Conservation (phyloP, 1,140 invertebrate genomes). For the Scaptomyza montana region DNA sequence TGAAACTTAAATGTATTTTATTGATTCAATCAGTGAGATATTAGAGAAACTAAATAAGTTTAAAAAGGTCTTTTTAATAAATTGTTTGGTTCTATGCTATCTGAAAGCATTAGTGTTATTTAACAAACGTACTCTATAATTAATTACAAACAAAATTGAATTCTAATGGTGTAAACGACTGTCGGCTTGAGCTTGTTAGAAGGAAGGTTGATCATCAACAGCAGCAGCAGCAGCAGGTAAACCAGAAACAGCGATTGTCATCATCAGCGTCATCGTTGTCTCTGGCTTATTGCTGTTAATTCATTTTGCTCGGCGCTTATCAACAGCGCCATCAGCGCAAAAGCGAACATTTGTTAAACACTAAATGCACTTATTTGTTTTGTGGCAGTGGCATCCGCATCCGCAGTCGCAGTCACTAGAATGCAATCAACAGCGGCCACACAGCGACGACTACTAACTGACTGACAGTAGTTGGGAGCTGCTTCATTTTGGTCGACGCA, state of each 20-base stretch:
- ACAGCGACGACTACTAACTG: slow-evolving; percentile 60
- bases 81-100: background rate
- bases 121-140: slow-evolving; percentile 22
- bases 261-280: slow-evolving; percentile 35
- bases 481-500: slow-evolving; percentile 45
- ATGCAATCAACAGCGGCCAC: slow-evolving; percentile 75
- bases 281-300: slow-evolving; percentile 64
- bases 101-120: background rate
- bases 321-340: slow-evolving; percentile 79
- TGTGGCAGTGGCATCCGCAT: slow-evolving; percentile 51
- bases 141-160: slow-evolving; percentile 35
- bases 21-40: no score
- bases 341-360: slow-evolving; percentile 82
- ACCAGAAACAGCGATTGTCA: slow-evolving; percentile 56
- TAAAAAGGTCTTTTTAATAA: background rate
- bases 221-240: slow-evolving; percentile 4
- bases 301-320: slow-evolving; percentile 71
- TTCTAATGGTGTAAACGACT: slow-evolving; percentile 25
- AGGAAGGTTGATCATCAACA: slow-evolving; percentile 49
- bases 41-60: background rate
- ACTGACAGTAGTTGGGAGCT: slow-evolving; percentile 65
- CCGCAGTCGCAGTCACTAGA: slow-evolving; percentile 41
- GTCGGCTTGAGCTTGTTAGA: slow-evolving; percentile 15
- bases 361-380: slow-evolving; percentile 83
- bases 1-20: no score